Evolutionary conservation across 2,113 vertebrate genomes (phyloP), one percentile per base, ranked within the genome.

Genomic region (Bubalus kerabau): DNA sequence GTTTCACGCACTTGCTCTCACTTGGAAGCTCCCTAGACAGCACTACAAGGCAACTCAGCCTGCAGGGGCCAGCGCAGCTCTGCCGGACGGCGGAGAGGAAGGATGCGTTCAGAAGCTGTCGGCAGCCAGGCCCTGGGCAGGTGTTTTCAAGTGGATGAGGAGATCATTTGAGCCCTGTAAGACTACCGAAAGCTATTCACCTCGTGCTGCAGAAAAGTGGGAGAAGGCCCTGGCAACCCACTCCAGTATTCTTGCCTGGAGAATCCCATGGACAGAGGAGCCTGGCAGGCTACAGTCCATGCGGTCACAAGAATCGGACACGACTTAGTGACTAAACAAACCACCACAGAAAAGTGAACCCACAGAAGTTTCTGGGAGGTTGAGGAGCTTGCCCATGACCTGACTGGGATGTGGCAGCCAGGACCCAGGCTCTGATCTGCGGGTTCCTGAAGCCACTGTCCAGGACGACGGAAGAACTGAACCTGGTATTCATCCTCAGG

Each of bases 61-160:
- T 13, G 1, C 7, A 4, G 40, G 59, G 81, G 43, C 56, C 2
- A 6, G 54, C 5, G 36, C 36, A 36, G 10, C 46, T 11, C 57
- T 3, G 9, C 40, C 1, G 26, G 21, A 36, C 2, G 4, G 28
- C 11, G 1, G 5, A 48, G 43, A 23, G 28, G 36, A 59, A 1
- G 10, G 9, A 6, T 4, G 0, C 0, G 0, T 0, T 9, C 10
- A 59, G 48, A n/a, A 60, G 56, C 19, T 0, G 9, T 28, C 1
- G 24, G 30, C 15, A 10, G 6, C 26, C 15, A 10, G 28, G 4
- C 7, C 4, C 8, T 0, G 28, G 24, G 78, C 8, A 1, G 85
- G 64, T 1, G 2, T 30, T 24, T 80, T 17, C 32, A 10, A 6
- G 24, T 3, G 26, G 48, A 6, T 11, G 59, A 30, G 28, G 52